These are phyloP conservation scores for Macaria liturata DNA, from an alignment of 2,888 invertebrate species.

Conservation along the genomic window DNA sequence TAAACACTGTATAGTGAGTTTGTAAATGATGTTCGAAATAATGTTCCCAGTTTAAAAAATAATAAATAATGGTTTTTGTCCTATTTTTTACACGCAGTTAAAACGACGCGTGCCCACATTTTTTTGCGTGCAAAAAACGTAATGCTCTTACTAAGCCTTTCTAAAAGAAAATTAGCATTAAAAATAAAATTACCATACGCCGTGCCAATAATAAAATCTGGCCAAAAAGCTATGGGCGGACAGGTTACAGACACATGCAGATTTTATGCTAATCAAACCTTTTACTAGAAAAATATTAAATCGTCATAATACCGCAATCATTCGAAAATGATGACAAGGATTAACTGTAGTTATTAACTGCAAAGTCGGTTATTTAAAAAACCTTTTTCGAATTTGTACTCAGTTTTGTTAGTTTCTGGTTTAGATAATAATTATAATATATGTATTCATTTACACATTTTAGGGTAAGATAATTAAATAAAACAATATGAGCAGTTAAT, in stretches of 20 bases:
- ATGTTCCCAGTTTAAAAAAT: neutral
- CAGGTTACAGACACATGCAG: conserved; percentile 51
- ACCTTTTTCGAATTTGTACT: too few relatives aligned
- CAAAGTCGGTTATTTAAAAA: too few relatives aligned
- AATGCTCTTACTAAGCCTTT: conserved; percentile 43
- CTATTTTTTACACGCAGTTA: conserved; percentile 42
- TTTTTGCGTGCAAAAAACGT: conserved; percentile 60
- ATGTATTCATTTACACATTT: too few relatives aligned
- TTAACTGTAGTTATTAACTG: too few relatives aligned
- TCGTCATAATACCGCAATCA: neutral
- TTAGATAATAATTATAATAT: too few relatives aligned
- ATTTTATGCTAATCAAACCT: conserved; percentile 67
- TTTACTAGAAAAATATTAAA: conserved; percentile 4
- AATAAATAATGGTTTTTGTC: conserved; percentile 29
- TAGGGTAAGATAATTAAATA: too few relatives aligned
- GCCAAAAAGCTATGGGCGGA: conserved; percentile 67
- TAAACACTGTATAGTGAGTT: too few relatives aligned
- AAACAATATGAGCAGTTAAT: too few relatives aligned
- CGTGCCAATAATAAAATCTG: conserved; percentile 41
- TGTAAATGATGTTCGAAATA: too few relatives aligned
- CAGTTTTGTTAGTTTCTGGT: too few relatives aligned
- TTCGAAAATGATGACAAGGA: too few relatives aligned
- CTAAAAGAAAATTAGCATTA: conserved; percentile 67
- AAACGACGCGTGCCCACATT: conserved; percentile 68
- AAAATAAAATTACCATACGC: conserved; percentile 29